Evolutionary conservation across 2,113 vertebrate species (phyloP).

Genomic region (Macquaria ambigua): DNA sequence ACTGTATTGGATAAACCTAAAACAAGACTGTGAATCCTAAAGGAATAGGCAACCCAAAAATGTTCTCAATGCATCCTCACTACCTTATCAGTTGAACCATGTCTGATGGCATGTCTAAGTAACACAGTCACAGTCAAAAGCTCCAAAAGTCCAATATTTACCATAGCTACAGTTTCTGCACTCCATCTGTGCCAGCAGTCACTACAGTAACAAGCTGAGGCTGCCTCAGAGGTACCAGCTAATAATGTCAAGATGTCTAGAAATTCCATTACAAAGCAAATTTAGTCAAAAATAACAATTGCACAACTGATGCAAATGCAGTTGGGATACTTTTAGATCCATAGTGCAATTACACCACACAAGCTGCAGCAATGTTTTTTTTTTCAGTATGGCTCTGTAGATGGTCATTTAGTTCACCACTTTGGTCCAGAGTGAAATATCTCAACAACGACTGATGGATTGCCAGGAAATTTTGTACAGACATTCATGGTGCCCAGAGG

Average conservation of each 20-base stretch:
- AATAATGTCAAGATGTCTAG: background rate
- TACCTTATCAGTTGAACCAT: background rate
- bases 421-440: too few relatives aligned
- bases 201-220: background rate
- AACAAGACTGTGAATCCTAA: background rate
- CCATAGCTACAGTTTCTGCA: background rate
- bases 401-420: too few relatives aligned
- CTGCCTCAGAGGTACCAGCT: too few relatives aligned
- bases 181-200: background rate
- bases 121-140: background rate
- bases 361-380: too few relatives aligned
- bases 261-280: background rate
- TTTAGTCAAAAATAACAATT: background rate
- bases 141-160: background rate
- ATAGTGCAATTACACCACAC: background rate
- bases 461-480: too few relatives aligned
- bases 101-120: background rate
- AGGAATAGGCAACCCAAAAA: background rate
- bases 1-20: background rate
- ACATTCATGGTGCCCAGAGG: too few relatives aligned
- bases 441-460: too few relatives aligned
- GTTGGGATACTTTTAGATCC: background rate
- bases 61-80: background rate
- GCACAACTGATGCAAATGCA: background rate
- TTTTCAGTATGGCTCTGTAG: too few relatives aligned